Evolutionary conservation across 2,113 vertebrate genomes (phyloP).

Genomic region (Lates calcarifer): DNA sequence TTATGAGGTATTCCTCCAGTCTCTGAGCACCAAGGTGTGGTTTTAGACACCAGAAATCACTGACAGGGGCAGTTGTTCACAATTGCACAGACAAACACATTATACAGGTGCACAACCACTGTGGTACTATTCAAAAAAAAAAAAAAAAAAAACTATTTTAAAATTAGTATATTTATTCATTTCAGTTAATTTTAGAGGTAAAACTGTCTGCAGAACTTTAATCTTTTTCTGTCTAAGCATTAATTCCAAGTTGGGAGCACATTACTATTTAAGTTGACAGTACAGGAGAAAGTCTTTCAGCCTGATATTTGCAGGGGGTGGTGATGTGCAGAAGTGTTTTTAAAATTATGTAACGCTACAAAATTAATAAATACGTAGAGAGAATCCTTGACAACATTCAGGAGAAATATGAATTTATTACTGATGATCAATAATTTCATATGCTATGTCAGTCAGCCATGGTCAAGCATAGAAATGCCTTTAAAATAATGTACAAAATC

Average conservation of each 20-base stretch:
- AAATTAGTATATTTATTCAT: not conserved
- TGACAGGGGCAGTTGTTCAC: constrained; percentile 5
- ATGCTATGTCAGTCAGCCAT: not conserved
- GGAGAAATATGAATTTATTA: constrained; percentile 50
- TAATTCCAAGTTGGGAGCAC: not conserved
- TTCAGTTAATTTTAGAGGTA: not conserved
- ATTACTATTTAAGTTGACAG: not conserved
- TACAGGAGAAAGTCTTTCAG: not conserved
- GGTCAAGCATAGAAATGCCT: constrained; percentile 1
- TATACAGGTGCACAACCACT: not conserved
- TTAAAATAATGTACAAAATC: not conserved
- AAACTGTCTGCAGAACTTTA: not conserved
- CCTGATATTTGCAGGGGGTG: not conserved
- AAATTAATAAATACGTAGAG: not conserved
- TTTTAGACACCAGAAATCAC: constrained; percentile 58
- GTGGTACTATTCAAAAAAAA: no score
- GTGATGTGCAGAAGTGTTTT: not conserved
- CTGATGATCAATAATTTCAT: not conserved
- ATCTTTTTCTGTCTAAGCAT: not conserved
- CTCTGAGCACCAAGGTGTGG: constrained; percentile 69
- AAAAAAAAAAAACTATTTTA: no score
- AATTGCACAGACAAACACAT: constrained; percentile 15
- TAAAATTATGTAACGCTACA: not conserved
- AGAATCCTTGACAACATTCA: not conserved
- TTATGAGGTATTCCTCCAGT: constrained; percentile 58